A percentile compares a stretch with the other conserved stretches of the same genome.
These are phyloP conservation scores for Drosophila algonquin DNA, from an alignment of 2,888 invertebrate genomes.

Conservation along the genomic window DNA sequence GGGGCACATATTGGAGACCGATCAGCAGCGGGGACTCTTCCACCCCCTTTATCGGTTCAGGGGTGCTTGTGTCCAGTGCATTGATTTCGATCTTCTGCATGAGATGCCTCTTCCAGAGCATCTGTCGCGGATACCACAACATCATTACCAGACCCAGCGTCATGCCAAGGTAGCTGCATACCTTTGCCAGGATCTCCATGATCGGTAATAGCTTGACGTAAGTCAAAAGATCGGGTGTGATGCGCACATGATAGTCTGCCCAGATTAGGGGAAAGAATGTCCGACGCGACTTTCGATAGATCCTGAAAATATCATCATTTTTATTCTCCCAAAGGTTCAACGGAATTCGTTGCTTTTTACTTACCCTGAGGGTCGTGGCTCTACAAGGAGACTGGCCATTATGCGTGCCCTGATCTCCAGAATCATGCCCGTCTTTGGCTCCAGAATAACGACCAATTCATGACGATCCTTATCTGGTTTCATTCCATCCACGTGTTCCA, in stretches of 20 bases:
- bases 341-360: conserved; percentile 59
- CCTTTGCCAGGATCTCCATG: conserved; percentile 45
- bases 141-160: conserved; percentile 60
- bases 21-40: conserved; percentile 65
- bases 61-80: conserved; percentile 49
- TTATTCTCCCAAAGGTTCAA: not conserved
- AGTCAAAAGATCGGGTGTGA: conserved; percentile 61
- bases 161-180: conserved; percentile 51
- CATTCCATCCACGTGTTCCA: conserved; percentile 88
- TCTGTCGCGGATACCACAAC: conserved; percentile 68
- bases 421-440: conserved; percentile 90
- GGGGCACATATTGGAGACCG: conserved; percentile 50
- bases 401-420: conserved; percentile 89
- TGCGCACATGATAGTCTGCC: conserved; percentile 69
- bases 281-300: conserved; percentile 61
- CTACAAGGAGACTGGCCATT: conserved; percentile 90
- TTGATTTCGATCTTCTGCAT: conserved; percentile 71
- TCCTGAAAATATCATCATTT: conserved; percentile 40
- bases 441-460: conserved; percentile 89
- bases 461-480: conserved; percentile 88
- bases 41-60: conserved; percentile 38
- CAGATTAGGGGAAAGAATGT: conserved; percentile 74
- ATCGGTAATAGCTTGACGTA: conserved; percentile 63
- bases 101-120: conserved; percentile 57
- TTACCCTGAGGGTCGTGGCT: conserved; percentile 87